Evolutionary conservation across 1,140 invertebrate genomes (phyloP).

Genomic region (Lerema accius): DNA sequence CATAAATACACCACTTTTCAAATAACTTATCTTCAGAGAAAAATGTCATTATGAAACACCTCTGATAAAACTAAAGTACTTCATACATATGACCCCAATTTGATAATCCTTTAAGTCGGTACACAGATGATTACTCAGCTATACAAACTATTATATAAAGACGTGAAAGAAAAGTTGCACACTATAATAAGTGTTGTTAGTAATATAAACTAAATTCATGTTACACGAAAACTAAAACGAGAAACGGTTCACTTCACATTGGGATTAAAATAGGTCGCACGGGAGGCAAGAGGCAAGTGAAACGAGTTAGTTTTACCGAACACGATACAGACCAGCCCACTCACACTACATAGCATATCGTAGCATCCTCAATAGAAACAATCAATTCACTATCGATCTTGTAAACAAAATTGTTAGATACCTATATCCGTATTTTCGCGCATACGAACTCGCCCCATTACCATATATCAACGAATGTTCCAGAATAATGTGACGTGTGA

Average conservation of each 20-base stretch:
- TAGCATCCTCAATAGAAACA: neutral
- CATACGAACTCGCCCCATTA: neutral
- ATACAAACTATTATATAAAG: too few species aligned
- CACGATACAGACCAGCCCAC: slow-evolving; percentile 35
- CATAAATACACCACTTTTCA: too few species aligned
- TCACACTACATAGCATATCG: too few species aligned
- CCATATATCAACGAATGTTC: neutral
- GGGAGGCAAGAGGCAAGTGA: slow-evolving; percentile 53
- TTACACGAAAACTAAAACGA: slow-evolving; percentile 9
- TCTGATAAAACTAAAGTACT: too few species aligned
- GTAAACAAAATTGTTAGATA: neutral
- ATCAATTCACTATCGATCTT: neutral
- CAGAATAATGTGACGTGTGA: neutral
- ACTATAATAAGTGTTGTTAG: too few species aligned
- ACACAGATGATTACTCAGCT: too few species aligned
- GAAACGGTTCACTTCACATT: slow-evolving; percentile 45
- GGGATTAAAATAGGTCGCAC: slow-evolving; percentile 61
- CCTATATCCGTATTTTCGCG: neutral
- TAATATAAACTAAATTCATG: neutral
- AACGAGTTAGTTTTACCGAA: slow-evolving; percentile 39
- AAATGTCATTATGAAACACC: too few species aligned
- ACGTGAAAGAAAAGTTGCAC: too few species aligned
- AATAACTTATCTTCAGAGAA: too few species aligned
- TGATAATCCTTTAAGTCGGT: too few species aligned
- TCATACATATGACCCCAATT: too few species aligned